phyloP scores from a whole-genome alignment of 2,888 invertebrate genomes.

The Andrena dorsata region DNA sequence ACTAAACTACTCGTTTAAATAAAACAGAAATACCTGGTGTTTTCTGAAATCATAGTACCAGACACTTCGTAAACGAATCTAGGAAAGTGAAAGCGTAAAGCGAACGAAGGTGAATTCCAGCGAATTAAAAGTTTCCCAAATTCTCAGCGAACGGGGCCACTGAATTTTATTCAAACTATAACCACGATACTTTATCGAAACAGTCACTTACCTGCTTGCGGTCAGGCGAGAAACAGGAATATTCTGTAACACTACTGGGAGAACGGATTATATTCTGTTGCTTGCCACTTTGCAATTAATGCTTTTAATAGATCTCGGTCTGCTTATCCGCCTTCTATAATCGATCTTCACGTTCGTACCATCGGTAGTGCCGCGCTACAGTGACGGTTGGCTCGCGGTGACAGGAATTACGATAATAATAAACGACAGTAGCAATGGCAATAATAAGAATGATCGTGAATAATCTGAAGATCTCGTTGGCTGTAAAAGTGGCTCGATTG shows the following conservation, averaged over 20 bases:
- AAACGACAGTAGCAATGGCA: slow-evolving; percentile 49
- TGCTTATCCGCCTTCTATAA: slow-evolving; percentile 56
- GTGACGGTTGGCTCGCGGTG: slow-evolving; percentile 58
- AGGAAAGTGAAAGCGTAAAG: too few relatives aligned
- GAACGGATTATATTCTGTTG: slow-evolving; percentile 30
- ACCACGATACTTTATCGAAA: background rate
- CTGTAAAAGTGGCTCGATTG: slow-evolving; percentile 67
- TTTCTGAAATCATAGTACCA: too few relatives aligned
- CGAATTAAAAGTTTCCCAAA: too few relatives aligned
- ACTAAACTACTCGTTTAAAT: too few relatives aligned
- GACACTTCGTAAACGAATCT: too few relatives aligned
- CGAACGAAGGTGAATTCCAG: too few relatives aligned
- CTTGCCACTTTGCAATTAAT: slow-evolving; percentile 68
- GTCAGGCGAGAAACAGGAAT: background rate
- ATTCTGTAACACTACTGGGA: background rate
- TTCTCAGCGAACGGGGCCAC: background rate
- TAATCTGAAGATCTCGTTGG: slow-evolving; percentile 49
- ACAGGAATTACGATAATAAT: slow-evolving; percentile 61
- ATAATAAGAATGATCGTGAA: slow-evolving; percentile 53
- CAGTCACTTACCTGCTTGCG: slow-evolving; percentile 22
- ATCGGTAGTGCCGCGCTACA: slow-evolving; percentile 66
- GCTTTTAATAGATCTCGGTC: slow-evolving; percentile 66
- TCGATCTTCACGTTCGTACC: slow-evolving; percentile 33
- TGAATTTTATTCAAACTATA: background rate
- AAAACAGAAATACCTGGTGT: too few relatives aligned